Evolutionary conservation across 1,140 invertebrate species (phyloP).

Genomic region (Sycophila sp.): DNA sequence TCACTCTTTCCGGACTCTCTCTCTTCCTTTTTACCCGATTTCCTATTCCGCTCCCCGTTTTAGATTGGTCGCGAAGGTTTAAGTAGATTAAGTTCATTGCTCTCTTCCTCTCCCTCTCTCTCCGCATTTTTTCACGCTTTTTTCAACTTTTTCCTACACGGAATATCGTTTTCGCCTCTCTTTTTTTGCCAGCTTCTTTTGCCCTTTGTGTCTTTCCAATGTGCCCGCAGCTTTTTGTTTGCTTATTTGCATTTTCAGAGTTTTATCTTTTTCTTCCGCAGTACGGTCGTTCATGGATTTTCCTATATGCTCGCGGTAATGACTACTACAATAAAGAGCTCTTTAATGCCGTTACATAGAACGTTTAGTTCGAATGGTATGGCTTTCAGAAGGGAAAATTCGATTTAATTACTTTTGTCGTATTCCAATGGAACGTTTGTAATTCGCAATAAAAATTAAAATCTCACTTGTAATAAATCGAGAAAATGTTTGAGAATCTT

Average conservation of each 20-base stretch:
- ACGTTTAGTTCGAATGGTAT: neutral
- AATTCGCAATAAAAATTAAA: too few species aligned
- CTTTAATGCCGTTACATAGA: slow-evolving; percentile 15
- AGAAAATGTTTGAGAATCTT: too few species aligned
- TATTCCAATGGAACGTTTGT: neutral
- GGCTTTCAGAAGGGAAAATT: neutral
- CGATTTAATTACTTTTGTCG: neutral
- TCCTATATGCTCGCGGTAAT: neutral
- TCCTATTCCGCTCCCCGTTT: neutral
- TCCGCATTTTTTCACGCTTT: neutral
- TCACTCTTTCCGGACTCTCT: neutral
- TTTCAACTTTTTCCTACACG: neutral
- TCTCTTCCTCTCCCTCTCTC: slow-evolving; percentile 7
- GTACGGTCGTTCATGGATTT: neutral
- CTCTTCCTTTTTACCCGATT: neutral
- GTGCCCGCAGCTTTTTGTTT: neutral
- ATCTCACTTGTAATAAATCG: too few species aligned
- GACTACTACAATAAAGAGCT: neutral
- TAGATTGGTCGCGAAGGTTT: neutral
- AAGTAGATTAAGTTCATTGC: slow-evolving; percentile 37
- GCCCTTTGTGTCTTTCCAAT: neutral
- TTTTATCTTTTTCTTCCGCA: neutral
- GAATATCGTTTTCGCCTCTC: slow-evolving; percentile 9
- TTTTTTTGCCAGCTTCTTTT: neutral
- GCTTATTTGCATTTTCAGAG: neutral